Evolutionary conservation across 2,888 invertebrate species (phyloP).

Genomic region (Gymnoscelis rufifasciata): DNA sequence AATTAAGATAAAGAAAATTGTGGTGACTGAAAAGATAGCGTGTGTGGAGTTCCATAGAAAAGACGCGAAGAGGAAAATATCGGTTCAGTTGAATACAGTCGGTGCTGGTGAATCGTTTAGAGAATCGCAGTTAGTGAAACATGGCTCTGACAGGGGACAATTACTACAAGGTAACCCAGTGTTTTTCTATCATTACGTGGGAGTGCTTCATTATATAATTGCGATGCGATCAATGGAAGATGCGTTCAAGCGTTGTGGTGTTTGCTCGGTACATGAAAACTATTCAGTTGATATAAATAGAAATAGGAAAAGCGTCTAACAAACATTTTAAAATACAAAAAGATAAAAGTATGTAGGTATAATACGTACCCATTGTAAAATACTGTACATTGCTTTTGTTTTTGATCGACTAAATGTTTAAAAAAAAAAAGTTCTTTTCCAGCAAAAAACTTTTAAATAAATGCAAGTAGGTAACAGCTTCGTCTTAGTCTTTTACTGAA

Average conservation of each 20-base stretch:
- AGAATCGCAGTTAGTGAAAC: conserved; percentile 11
- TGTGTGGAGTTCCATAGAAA: conserved; percentile 57
- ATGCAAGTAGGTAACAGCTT: no score
- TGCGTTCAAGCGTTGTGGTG: neutral
- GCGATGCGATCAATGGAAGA: neutral
- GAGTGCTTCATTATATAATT: conserved; percentile 8
- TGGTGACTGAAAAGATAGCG: conserved; percentile 58
- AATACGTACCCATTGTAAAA: no score
- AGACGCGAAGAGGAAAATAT: conserved; percentile 44
- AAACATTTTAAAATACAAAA: no score
- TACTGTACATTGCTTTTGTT: no score
- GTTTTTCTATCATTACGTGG: neutral
- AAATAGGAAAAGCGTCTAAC: no score
- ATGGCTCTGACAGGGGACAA: conserved; percentile 57
- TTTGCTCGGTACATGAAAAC: neutral
- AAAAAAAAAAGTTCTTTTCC: no score
- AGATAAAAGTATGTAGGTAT: no score
- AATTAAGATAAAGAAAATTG: conserved; percentile 69
- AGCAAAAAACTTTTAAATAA: no score
- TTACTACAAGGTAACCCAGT: conserved; percentile 46
- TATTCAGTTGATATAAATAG: no score
- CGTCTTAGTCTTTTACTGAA: no score
- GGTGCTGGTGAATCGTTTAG: conserved; percentile 39
- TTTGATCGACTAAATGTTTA: no score
- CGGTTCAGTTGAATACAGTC: conserved; percentile 45